Percentiles rank a stretch among this genome's conserved stretches.
Conservation (phyloP, 1,140 invertebrate species). For the Drosophila lacteicornis region DNA sequence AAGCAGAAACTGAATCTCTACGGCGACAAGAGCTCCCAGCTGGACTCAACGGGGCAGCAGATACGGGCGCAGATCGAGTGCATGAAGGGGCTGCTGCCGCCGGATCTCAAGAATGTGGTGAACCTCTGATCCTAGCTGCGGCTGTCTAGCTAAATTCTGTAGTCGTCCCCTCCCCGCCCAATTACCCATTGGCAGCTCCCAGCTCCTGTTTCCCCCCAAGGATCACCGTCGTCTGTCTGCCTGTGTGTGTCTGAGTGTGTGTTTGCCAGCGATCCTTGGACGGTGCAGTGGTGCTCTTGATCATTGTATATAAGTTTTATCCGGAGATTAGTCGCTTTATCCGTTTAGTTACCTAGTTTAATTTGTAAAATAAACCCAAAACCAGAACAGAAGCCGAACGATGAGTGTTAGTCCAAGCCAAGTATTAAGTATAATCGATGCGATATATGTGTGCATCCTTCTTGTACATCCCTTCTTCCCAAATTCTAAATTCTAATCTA, state of each 20-base stretch:
- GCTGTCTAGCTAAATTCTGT: slow-evolving; percentile 36
- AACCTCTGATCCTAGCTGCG: slow-evolving; percentile 81
- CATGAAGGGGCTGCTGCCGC: slow-evolving; percentile 93
- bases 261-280: not conserved
- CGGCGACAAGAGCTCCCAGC: slow-evolving; percentile 84
- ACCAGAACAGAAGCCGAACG: not conserved
- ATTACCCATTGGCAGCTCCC: not conserved
- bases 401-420: slow-evolving; percentile 23
- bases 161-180: not conserved
- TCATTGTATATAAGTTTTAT: slow-evolving; percentile 41
- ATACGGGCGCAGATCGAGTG: slow-evolving; percentile 92
- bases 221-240: not conserved
- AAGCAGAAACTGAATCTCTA: slow-evolving; percentile 93
- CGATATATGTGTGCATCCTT: not conserved
- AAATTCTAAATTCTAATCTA: not conserved
- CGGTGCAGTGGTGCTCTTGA: slow-evolving; percentile 14
- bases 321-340: slow-evolving; percentile 24
- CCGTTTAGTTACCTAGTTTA: slow-evolving; percentile 21
- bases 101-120: slow-evolving; percentile 95
- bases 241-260: not conserved
- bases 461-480: not conserved
- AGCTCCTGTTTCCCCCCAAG: not conserved
- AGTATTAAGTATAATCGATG: slow-evolving; percentile 35
- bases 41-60: slow-evolving; percentile 85
- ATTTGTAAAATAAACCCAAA: slow-evolving; percentile 11